Percentiles rank a stretch among this genome's conserved stretches.
Conservation (phyloP, 2,888 invertebrate species). For the Hydraecia micacea region DNA sequence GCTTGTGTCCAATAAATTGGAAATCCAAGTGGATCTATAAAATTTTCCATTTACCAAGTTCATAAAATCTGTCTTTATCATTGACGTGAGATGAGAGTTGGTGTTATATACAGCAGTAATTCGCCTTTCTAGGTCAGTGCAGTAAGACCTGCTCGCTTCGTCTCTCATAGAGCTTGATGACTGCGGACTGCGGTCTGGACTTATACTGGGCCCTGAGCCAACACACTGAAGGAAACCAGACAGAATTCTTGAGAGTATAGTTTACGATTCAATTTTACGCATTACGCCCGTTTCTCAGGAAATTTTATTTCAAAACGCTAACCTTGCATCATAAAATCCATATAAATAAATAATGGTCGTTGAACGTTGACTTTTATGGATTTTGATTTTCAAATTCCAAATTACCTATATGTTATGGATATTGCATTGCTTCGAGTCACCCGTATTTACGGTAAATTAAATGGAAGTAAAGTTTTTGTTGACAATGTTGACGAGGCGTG, state of each 20-base stretch:
- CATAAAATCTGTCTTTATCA: slow-evolving; percentile 72
- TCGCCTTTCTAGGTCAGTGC: slow-evolving; percentile 79
- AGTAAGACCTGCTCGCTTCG: slow-evolving; percentile 72
- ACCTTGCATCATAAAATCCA: slow-evolving; percentile 24
- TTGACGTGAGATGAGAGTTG: slow-evolving; percentile 63
- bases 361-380: slow-evolving; percentile 23
- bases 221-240: slow-evolving; percentile 72
- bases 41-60: slow-evolving; percentile 69
- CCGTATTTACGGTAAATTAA: slow-evolving; percentile 3
- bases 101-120: slow-evolving; percentile 68
- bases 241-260: slow-evolving; percentile 62
- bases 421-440: slow-evolving; percentile 8
- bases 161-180: slow-evolving; percentile 72
- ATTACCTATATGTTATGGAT: slow-evolving; percentile 6
- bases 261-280: slow-evolving; percentile 62
- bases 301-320: slow-evolving; percentile 44
- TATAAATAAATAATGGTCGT: slow-evolving; percentile 35
- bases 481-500: slow-evolving; percentile 54
- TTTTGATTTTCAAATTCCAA: slow-evolving; percentile 13
- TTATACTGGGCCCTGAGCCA: slow-evolving; percentile 78
- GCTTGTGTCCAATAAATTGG: slow-evolving; percentile 65
- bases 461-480: slow-evolving; percentile 44
- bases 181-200: slow-evolving; percentile 72
- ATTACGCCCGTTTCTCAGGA: slow-evolving; percentile 35
- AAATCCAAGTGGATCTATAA: slow-evolving; percentile 70